Evolutionary conservation across 2,113 vertebrate species (phyloP).

Genomic region (Suncus etruscus): DNA sequence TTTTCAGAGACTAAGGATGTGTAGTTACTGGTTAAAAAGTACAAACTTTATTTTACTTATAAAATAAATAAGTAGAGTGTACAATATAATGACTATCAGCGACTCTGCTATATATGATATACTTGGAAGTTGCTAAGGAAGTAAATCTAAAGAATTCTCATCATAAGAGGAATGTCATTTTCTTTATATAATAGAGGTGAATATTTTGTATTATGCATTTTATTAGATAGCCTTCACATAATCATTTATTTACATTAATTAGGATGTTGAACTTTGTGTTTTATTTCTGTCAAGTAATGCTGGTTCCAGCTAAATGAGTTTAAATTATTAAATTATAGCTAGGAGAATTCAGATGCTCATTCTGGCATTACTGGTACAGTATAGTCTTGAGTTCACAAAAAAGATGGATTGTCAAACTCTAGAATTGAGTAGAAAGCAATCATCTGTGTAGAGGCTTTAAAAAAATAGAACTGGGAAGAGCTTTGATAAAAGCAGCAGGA

Average conservation of each 20-base stretch:
- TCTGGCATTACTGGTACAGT: conserved; percentile 31
- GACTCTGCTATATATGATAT: too few relatives aligned
- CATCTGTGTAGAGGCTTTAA: conserved; percentile 61
- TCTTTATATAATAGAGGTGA: too few relatives aligned
- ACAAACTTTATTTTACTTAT: too few relatives aligned
- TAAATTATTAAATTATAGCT: conserved; percentile 53
- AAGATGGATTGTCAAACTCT: conserved; percentile 69
- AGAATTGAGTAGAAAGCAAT: conserved; percentile 66
- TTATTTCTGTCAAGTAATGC: conserved; percentile 1
- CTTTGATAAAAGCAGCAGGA: conserved; percentile 81
- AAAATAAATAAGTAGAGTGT: too few relatives aligned
- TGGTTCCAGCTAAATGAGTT: conserved; percentile 49
- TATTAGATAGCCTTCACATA: background rate
- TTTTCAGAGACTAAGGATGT: too few relatives aligned
- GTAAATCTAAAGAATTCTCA: background rate
- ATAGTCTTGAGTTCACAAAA: conserved; percentile 56
- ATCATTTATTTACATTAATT: conserved; percentile 32
- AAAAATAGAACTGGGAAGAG: conserved; percentile 64
- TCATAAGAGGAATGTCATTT: too few relatives aligned
- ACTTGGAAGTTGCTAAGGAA: too few relatives aligned
- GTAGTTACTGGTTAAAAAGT: too few relatives aligned
- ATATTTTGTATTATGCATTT: background rate
- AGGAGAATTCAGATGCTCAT: conserved; percentile 55
- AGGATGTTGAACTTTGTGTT: conserved; percentile 4
- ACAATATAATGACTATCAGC: too few relatives aligned